Conservation (phyloP, 2,797 vertebrate species). For the Sphaeramia orbicularis region DNA sequence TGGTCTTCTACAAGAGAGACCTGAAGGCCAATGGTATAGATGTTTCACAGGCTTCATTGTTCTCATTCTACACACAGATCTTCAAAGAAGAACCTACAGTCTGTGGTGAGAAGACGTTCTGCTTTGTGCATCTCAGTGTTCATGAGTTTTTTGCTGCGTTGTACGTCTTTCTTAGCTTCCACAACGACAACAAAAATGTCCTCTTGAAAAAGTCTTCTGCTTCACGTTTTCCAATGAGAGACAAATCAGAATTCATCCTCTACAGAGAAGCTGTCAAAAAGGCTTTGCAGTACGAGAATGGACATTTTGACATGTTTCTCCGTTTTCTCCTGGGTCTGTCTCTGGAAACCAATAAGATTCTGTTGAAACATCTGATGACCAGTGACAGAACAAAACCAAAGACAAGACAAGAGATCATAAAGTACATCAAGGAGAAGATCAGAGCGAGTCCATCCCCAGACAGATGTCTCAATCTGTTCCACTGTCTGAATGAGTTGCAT, state of each 20-base stretch:
- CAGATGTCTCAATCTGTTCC: conserved; percentile 72
- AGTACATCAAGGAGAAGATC: conserved; percentile 75
- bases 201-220: conserved; percentile 59
- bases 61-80: conserved; percentile 76
- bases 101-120: conserved; percentile 70
- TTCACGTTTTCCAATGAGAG: conserved; percentile 22
- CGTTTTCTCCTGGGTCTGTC: conserved; percentile 78
- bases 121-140: conserved; percentile 76
- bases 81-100: conserved; percentile 63
- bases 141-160: conserved; percentile 79
- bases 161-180: conserved; percentile 71
- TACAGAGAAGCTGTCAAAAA: conserved; percentile 73
- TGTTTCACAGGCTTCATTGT: conserved; percentile 54
- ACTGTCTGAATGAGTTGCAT: conserved; percentile 75
- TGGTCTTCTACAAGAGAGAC: conserved; percentile 77
- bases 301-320: conserved; percentile 76
- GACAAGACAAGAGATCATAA: conserved; percentile 55
- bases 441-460: conserved; percentile 47
- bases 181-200: conserved; percentile 69
- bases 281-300: conserved; percentile 52
- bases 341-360: conserved; percentile 63
- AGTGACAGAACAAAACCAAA: conserved; percentile 45
- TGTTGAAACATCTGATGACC: conserved; percentile 63
- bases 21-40: conserved; percentile 58
- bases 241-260: conserved; percentile 62